phyloP scores from a whole-genome alignment of 2,797 vertebrate species.

The Columba guinea region DNA sequence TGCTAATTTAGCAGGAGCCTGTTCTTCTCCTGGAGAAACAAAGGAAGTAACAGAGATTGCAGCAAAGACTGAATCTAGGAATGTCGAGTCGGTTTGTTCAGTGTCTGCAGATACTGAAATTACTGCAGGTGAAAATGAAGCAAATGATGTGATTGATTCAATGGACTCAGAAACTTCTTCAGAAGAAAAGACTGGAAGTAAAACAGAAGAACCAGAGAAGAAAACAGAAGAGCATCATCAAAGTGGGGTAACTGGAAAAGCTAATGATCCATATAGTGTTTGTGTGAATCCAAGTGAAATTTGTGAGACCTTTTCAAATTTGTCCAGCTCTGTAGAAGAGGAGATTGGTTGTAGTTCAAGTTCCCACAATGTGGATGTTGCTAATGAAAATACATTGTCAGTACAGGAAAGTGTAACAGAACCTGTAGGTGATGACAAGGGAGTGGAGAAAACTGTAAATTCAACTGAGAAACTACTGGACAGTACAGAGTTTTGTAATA shows the following conservation, averaged over 20 bases:
- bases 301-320: conserved; percentile 42
- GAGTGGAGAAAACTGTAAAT: not conserved
- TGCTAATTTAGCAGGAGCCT: conserved; percentile 38
- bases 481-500: conserved; percentile 50
- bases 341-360: conserved; percentile 43
- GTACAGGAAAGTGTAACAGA: conserved; percentile 49
- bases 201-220: conserved; percentile 33
- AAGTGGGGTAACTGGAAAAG: conserved; percentile 20
- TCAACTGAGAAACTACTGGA: conserved; percentile 8
- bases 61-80: conserved; percentile 22
- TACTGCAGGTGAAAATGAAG: conserved; percentile 37
- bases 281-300: conserved; percentile 46
- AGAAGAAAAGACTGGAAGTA: conserved; percentile 45
- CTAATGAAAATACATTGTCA: conserved; percentile 33
- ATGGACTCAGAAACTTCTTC: conserved; percentile 33
- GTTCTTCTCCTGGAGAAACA: conserved; percentile 44
- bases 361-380: conserved; percentile 44
- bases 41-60: conserved; percentile 36
- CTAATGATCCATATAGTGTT: not conserved
- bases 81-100: conserved; percentile 14
- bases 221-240: conserved; percentile 11
- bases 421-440: conserved; percentile 21
- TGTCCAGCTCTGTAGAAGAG: conserved; percentile 46
- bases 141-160: conserved; percentile 40
- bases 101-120: conserved; percentile 58